These are phyloP conservation scores for Suricata suricatta DNA, from an alignment of 2,113 vertebrate species.

Conservation along the genomic window DNA sequence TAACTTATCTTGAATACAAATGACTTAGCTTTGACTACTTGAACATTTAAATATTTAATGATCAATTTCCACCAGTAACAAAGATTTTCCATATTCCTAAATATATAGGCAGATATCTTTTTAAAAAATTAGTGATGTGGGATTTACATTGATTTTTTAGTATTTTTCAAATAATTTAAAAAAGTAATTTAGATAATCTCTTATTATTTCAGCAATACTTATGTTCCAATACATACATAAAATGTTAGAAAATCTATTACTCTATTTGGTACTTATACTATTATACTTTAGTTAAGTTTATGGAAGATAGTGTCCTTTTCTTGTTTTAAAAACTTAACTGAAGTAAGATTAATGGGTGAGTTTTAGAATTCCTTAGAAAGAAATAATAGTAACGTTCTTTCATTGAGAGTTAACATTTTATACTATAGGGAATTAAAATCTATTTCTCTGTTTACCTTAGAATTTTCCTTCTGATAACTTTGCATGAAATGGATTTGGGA, in stretches of 20 bases:
- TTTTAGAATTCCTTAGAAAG: background rate
- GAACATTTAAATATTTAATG: constrained; percentile 50
- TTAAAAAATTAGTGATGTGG: background rate
- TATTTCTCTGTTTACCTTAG: background rate
- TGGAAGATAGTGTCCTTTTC: background rate
- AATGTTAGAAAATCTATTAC: constrained; percentile 24
- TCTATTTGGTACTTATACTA: background rate
- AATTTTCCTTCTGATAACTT: constrained; percentile 31
- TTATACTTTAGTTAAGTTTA: background rate
- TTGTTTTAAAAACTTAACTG: constrained; percentile 44
- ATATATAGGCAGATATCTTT: background rate
- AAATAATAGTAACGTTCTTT: background rate
- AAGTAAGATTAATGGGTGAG: background rate
- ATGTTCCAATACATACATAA: background rate
- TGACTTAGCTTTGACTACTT: constrained; percentile 35
- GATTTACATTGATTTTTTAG: background rate
- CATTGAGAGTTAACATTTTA: background rate
- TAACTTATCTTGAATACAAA: constrained; percentile 63
- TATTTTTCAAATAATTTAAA: constrained; percentile 14
- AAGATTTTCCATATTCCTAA: constrained; percentile 19
- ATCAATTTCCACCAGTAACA: constrained; percentile 15
- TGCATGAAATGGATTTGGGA: background rate
- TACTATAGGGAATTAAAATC: background rate
- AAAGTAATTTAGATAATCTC: constrained; percentile 11
- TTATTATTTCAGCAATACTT: background rate